Evolutionary conservation across 1,140 invertebrate species (phyloP).

Genomic region (Phymorhynchus buccinoides): DNA sequence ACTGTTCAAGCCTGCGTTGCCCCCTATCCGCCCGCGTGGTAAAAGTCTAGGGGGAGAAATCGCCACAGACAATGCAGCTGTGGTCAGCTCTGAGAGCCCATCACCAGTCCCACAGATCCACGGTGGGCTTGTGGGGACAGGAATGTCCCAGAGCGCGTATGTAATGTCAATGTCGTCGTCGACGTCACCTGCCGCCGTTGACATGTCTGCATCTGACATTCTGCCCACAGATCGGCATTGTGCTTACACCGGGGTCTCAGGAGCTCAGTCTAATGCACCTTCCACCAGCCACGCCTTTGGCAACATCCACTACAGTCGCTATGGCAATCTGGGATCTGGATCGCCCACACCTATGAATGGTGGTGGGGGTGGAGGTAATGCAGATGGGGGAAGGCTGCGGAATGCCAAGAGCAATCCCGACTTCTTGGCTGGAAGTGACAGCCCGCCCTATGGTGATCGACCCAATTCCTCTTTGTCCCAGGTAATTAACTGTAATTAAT

Average conservation of each 20-base stretch:
- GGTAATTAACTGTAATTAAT: background rate
- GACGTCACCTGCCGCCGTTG: background rate
- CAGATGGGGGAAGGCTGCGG: background rate
- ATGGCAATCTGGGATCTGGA: background rate
- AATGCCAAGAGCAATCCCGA: constrained; percentile 44
- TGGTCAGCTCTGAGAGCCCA: background rate
- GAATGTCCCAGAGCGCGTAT: constrained; percentile 26
- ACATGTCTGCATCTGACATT: background rate
- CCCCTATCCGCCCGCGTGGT: constrained; percentile 32
- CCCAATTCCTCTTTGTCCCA: background rate
- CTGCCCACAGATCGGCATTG: background rate
- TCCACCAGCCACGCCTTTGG: background rate
- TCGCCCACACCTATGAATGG: background rate
- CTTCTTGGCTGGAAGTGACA: background rate
- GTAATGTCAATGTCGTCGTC: background rate
- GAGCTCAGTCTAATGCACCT: background rate
- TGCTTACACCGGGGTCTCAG: constrained; percentile 37
- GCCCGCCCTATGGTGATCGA: background rate
- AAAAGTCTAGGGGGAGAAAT: background rate
- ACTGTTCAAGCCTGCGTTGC: constrained; percentile 45
- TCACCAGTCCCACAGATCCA: background rate
- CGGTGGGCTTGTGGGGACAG: background rate
- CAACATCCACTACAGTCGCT: constrained; percentile 43
- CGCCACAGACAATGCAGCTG: background rate
- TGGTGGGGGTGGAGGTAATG: background rate